Percentiles rank a stretch among this genome's conserved stretches.
Evolutionary conservation across 2,888 invertebrate genomes (phyloP).

Genomic region (Agrilus mali): DNA sequence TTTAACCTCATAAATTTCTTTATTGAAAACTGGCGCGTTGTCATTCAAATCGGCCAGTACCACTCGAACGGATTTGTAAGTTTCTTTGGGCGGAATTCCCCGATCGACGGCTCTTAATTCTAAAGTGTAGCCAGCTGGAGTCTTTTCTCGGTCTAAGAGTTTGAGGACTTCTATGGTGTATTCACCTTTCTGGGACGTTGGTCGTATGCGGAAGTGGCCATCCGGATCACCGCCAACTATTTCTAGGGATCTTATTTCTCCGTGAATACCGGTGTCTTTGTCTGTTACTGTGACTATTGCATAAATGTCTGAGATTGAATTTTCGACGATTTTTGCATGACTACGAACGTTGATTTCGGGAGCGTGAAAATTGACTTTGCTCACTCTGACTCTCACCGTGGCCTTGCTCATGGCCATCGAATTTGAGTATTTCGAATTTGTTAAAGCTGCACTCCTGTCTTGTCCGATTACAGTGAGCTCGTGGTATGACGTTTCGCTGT

Average conservation of each 20-base stretch:
- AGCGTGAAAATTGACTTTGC: slow-evolving; percentile 71
- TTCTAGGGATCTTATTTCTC: slow-evolving; percentile 66
- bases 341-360: slow-evolving; percentile 74
- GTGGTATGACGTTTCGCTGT: slow-evolving; percentile 55
- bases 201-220: slow-evolving; percentile 70
- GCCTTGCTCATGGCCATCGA: slow-evolving; percentile 56
- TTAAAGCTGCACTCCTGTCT: slow-evolving; percentile 63
- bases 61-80: slow-evolving; percentile 71
- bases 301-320: slow-evolving; percentile 72
- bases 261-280: slow-evolving; percentile 72
- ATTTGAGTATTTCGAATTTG: slow-evolving; percentile 29
- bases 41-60: slow-evolving; percentile 71
- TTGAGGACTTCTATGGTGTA: slow-evolving; percentile 70
- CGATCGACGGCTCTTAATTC: slow-evolving; percentile 75
- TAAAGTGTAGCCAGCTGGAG: slow-evolving; percentile 74
- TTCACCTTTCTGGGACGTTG: slow-evolving; percentile 50
- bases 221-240: slow-evolving; percentile 85
- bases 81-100: slow-evolving; percentile 65
- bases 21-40: slow-evolving; percentile 76
- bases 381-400: slow-evolving; percentile 61
- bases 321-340: slow-evolving; percentile 68
- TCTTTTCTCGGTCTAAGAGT: slow-evolving; percentile 62
- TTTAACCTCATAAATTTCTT: slow-evolving; percentile 75
- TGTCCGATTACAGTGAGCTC: slow-evolving; percentile 71
- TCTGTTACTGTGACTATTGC: slow-evolving; percentile 81